Evolutionary conservation across 2,797 vertebrate species (phyloP).

Genomic region (Sebastes glaucus): DNA sequence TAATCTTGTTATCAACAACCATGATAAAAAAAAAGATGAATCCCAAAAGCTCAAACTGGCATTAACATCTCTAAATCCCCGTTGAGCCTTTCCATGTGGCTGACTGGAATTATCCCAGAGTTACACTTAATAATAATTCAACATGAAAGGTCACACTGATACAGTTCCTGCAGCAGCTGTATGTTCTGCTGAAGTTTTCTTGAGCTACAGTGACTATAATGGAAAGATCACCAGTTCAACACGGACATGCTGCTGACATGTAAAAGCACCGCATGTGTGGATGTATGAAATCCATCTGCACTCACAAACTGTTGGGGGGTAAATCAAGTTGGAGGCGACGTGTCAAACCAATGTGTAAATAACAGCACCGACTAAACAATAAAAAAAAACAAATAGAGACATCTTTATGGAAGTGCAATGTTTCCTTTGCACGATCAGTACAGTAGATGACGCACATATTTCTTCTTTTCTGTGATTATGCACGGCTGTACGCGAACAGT

Average conservation of each 20-base stretch:
- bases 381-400: not conserved
- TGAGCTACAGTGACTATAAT: not conserved
- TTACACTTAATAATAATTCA: no score
- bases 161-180: not conserved
- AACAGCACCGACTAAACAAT: not conserved
- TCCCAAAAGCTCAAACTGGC: not conserved
- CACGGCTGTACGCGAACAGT: not conserved
- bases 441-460: not conserved
- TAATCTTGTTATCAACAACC: not conserved
- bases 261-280: not conserved
- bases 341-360: not conserved
- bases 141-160: not conserved
- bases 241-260: not conserved
- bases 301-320: not conserved
- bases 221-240: slow-evolving; percentile 7
- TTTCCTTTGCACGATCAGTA: not conserved
- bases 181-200: not conserved
- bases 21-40: not conserved
- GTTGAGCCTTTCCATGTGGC: not conserved
- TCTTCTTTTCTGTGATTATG: slow-evolving; percentile 3
- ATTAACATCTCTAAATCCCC: not conserved
- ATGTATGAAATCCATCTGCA: slow-evolving; percentile 23
- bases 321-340: slow-evolving; percentile 14
- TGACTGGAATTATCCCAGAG: not conserved
- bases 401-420: not conserved